Percentiles rank a stretch among this genome's conserved stretches.
Conservation (phyloP, 2,888 invertebrate species). For the Venusia cambrica region DNA sequence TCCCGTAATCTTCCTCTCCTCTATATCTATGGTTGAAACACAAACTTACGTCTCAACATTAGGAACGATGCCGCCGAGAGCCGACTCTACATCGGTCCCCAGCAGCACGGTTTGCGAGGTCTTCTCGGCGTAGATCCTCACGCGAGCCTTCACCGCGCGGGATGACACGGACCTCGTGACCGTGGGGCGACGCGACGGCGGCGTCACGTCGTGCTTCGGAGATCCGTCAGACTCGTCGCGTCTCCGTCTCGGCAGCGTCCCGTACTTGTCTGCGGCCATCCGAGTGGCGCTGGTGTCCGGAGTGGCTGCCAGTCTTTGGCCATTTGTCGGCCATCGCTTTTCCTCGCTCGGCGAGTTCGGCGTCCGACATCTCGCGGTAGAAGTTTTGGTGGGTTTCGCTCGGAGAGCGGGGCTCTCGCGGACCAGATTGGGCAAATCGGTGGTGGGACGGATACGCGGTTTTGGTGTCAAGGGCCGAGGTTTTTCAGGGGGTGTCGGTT, state of each 20-base stretch:
- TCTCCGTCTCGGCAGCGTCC: conserved; percentile 87
- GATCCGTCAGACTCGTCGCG: conserved; percentile 83
- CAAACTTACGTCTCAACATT: conserved; percentile 64
- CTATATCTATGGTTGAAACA: too few relatives aligned
- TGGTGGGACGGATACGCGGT: conserved; percentile 70
- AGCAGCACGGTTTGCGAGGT: conserved; percentile 89
- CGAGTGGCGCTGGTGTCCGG: conserved; percentile 59
- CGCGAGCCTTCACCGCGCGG: conserved; percentile 61
- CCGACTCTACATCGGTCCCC: conserved; percentile 86
- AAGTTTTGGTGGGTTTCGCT: conserved; percentile 76
- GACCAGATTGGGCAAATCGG: conserved; percentile 76
- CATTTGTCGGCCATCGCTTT: conserved; percentile 85
- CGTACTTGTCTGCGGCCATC: conserved; percentile 86
- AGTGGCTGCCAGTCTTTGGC: conserved; percentile 55
- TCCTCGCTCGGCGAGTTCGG: conserved; percentile 85
- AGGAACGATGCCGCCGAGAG: conserved; percentile 82
- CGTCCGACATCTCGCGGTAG: conserved; percentile 81
- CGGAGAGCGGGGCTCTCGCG: conserved; percentile 70
- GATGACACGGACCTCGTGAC: conserved; percentile 64
- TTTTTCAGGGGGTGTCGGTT: conserved; percentile 73
- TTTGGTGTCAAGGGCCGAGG: conserved; percentile 72
- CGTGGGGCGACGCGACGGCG: conserved; percentile 61
- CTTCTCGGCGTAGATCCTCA: conserved; percentile 90
- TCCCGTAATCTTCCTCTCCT: too few relatives aligned
- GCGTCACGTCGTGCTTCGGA: conserved; percentile 63